Percentiles rank a stretch among this genome's conserved stretches.
phyloP scores from a whole-genome alignment of 2,797 vertebrate genomes.

The Amphiprion clarkii region DNA sequence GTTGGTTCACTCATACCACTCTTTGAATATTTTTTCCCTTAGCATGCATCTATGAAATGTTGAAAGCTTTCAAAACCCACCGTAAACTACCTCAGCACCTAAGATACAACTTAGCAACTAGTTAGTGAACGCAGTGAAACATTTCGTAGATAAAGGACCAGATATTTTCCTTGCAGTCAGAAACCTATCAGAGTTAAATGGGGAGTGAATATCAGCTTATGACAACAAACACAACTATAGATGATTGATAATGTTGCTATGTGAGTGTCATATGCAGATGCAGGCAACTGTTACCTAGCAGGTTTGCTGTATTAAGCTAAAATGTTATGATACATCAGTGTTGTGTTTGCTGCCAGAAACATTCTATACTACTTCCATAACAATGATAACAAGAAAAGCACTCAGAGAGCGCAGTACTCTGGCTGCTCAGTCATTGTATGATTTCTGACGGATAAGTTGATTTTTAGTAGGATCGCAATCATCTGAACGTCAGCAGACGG shows the following conservation, averaged over 20 bases:
- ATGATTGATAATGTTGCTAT: neutral
- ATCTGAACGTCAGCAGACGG: too few relatives aligned
- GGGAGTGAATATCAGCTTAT: neutral
- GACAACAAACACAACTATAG: neutral
- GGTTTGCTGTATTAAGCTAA: neutral
- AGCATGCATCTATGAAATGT: neutral
- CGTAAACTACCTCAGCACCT: too few relatives aligned
- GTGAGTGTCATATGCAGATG: neutral
- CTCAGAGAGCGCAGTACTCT: too few relatives aligned
- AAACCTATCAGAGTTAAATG: neutral
- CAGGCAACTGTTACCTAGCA: neutral
- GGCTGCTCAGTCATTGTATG: too few relatives aligned
- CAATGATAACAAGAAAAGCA: neutral
- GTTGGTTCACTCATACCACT: neutral
- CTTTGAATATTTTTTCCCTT: neutral
- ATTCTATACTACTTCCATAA: neutral
- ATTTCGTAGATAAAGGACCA: neutral
- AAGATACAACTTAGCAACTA: neutral
- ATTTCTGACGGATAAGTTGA: too few relatives aligned
- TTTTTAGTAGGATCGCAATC: too few relatives aligned
- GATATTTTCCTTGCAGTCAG: too few relatives aligned
- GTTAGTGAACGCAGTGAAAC: neutral
- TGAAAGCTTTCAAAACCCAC: slow-evolving; percentile 9
- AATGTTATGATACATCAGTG: neutral
- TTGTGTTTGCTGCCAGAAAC: neutral